Evolutionary conservation across 2,797 vertebrate species (phyloP), one percentile per base, ranked within the genome.

Genomic region (Diglossa cyanea): DNA sequence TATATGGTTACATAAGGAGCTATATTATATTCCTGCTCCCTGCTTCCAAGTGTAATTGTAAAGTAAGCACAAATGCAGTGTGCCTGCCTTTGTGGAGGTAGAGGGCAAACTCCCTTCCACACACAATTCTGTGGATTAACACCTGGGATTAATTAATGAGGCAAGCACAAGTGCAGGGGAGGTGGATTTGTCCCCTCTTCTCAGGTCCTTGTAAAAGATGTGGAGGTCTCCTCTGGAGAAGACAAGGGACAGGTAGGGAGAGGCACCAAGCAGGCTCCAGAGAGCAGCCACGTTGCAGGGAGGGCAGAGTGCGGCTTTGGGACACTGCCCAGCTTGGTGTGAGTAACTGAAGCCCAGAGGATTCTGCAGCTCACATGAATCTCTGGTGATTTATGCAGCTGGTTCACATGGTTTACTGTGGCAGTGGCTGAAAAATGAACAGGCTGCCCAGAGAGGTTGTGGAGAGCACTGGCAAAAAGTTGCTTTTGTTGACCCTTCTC

Each of bases 1-100:
- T 96, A 93, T 50, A 94, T 90, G 96, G 95, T 97, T 96, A 73
- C 94, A 78, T 89, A 94, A 95, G 93, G 45, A 95, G 50, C 88
- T 71, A 2, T 75, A 17, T 81, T 86, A 82, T 6, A 5, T 79
- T 79, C 73, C 61, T 88, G 67, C 54, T 91, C 30, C 1, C 3
- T 45, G 30, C 50, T 92, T 94, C 94, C 96, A 92, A 93, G 84
- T 81, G 23, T 70, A 94, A 95, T 72, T 93, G 88, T 89, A 75
- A 96, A 92, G 82, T 93, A 93, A 96, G 90, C 88, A 94, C 71
- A 87, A 89, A 84, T 75, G 33, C 71, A 61, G 45, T 23, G 23
- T 37, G 40, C 53, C 70, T 90, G 87, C 37, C 12, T n/a, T 79
- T n/a, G n/a, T 0, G 2, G 83, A 72, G 63, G 30, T 35, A 9